Conservation (phyloP, 1,140 invertebrate species). For the Mylabris phalerata region DNA sequence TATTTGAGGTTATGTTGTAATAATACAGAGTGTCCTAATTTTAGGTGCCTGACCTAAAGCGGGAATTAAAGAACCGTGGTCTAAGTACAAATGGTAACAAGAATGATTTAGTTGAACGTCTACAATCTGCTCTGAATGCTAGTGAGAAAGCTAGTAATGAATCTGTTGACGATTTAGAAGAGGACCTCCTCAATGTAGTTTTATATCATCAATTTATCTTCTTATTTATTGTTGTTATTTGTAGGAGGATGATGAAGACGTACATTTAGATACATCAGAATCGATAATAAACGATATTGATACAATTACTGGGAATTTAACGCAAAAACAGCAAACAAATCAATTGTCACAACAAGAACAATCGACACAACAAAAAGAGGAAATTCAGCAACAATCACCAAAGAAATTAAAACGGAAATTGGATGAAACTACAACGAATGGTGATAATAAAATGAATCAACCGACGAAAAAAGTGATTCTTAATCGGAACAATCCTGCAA, state of each 20-base stretch:
- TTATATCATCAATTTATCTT: conserved; percentile 1
- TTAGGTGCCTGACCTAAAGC: conserved; percentile 70
- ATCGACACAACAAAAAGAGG: conserved; percentile 15
- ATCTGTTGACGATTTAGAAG: conserved; percentile 48
- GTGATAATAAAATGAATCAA: conserved; percentile 29
- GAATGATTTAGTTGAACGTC: conserved; percentile 66
- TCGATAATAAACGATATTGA: conserved; percentile 35
- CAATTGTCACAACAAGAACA: conserved; percentile 22
- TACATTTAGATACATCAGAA: conserved; percentile 35
- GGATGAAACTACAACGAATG: conserved; percentile 29
- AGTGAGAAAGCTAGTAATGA: conserved; percentile 40
- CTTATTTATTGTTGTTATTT: conserved; percentile 9
- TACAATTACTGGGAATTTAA: conserved; percentile 39
- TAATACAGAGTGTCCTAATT: conserved; percentile 13
- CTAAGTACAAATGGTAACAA: conserved; percentile 70
- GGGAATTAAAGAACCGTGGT: conserved; percentile 70
- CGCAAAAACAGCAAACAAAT: conserved; percentile 32
- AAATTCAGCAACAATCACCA: background rate
- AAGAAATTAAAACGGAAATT: conserved; percentile 43
- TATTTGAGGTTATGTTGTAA: conserved; percentile 18
- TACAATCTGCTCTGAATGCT: conserved; percentile 58
- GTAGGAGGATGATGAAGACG: conserved; percentile 38
- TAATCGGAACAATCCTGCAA: conserved; percentile 48
- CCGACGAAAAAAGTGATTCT: conserved; percentile 55
- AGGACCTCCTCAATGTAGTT: conserved; percentile 45